Conservation (phyloP, 2,797 vertebrate genomes). For the Anas georgica region DNA sequence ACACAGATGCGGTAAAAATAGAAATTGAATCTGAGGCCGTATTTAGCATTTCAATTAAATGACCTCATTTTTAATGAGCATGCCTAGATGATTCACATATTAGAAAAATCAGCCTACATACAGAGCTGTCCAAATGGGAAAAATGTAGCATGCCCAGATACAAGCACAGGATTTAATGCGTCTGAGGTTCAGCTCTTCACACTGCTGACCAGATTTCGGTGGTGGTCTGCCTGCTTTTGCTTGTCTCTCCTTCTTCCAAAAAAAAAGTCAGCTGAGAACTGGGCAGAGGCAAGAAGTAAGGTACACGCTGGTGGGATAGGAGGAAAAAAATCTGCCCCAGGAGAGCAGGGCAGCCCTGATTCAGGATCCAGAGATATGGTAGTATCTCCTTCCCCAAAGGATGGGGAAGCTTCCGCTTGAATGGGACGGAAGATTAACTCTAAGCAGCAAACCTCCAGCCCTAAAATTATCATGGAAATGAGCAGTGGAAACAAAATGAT, state of each 20-base stretch:
- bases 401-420: background rate
- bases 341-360: background rate
- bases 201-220: background rate
- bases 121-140: slow-evolving; percentile 11
- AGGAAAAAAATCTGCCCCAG: background rate
- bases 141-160: background rate
- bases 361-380: background rate
- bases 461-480: background rate
- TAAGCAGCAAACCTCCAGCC: background rate
- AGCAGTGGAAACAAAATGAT: background rate
- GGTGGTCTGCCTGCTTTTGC: background rate
- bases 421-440: background rate
- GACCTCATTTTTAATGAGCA: slow-evolving; percentile 41
- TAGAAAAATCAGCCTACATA: slow-evolving; percentile 17
- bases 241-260: background rate
- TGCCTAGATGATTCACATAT: slow-evolving; percentile 53
- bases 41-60: slow-evolving; percentile 58
- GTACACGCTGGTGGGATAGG: background rate
- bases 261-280: background rate
- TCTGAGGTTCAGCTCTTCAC: background rate
- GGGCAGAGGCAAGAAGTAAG: background rate
- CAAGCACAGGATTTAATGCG: background rate
- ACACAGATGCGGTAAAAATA: slow-evolving; percentile 36
- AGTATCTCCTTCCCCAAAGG: background rate
- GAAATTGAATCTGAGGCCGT: background rate